These are phyloP conservation scores for Callosobruchus maculatus DNA, from an alignment of 2,888 invertebrate genomes.

Conservation along the genomic window DNA sequence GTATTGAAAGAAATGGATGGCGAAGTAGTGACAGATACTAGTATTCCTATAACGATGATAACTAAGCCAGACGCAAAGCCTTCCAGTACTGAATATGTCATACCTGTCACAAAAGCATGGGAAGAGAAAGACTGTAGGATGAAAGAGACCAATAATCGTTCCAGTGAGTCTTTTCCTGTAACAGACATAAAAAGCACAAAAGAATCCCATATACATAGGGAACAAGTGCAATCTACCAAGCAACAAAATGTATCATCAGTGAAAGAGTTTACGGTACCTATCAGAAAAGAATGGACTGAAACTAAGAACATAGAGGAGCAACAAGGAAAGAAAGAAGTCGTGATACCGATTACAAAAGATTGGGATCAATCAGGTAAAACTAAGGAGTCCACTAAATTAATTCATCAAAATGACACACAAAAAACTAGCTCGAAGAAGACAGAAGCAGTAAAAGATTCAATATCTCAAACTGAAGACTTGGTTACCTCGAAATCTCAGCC, in stretches of 20 bases:
- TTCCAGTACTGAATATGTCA: neutral
- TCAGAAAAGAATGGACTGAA: neutral
- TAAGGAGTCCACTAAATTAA: neutral
- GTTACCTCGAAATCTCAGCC: no score
- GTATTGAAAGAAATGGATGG: neutral
- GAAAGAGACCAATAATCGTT: neutral
- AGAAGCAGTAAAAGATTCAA: no score
- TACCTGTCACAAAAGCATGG: neutral
- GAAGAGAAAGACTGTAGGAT: neutral
- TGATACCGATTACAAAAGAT: constrained; percentile 6
- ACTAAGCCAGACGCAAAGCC: neutral
- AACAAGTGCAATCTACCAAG: no score
- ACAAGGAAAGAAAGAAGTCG: neutral
- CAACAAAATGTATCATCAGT: neutral
- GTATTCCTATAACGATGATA: neutral
- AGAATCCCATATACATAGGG: no score
- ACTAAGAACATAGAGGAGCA: neutral
- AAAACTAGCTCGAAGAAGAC: neutral
- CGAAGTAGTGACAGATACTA: neutral
- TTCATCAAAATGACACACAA: neutral
- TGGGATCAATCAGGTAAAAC: neutral
- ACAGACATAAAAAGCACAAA: no score
- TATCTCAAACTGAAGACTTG: no score
- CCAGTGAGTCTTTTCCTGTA: neutral
- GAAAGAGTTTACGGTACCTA: constrained; percentile 1